Conservation (phyloP, 2,888 invertebrate genomes). For the Arctia plantaginis region DNA sequence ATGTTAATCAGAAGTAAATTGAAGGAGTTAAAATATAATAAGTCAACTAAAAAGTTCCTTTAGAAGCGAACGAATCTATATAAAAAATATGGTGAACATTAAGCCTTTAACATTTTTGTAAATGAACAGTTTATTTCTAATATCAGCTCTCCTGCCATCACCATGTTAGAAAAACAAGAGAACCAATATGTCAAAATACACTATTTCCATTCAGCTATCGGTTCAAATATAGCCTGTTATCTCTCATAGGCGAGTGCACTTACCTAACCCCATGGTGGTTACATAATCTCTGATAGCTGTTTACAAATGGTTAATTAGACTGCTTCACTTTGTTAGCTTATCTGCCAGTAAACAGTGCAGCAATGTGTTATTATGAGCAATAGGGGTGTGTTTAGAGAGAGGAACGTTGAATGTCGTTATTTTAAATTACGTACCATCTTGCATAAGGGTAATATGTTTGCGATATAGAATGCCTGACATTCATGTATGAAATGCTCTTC, state of each 20-base stretch:
- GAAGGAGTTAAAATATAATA: too few relatives aligned
- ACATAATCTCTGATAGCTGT: slow-evolving; percentile 4
- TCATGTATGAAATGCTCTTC: background rate
- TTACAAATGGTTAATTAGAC: slow-evolving; percentile 2
- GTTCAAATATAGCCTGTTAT: slow-evolving; percentile 11
- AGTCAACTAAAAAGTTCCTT: too few relatives aligned
- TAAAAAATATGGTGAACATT: too few relatives aligned
- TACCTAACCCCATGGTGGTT: background rate
- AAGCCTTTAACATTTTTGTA: too few relatives aligned
- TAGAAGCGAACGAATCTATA: too few relatives aligned
- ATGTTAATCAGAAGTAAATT: too few relatives aligned
- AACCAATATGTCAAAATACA: background rate
- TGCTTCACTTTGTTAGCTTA: background rate
- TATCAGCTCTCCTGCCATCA: too few relatives aligned
- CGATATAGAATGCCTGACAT: too few relatives aligned
- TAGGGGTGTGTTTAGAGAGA: background rate
- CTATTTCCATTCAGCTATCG: background rate
- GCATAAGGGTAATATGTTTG: too few relatives aligned
- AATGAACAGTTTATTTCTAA: too few relatives aligned
- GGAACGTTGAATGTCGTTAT: background rate
- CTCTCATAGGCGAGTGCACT: slow-evolving; percentile 17
- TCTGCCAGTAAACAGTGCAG: background rate
- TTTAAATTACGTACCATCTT: background rate
- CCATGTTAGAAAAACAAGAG: too few relatives aligned
- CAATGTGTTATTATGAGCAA: background rate